Evolutionary conservation across 2,113 vertebrate species (phyloP).

Genomic region (Choloepus hoffmanni): DNA sequence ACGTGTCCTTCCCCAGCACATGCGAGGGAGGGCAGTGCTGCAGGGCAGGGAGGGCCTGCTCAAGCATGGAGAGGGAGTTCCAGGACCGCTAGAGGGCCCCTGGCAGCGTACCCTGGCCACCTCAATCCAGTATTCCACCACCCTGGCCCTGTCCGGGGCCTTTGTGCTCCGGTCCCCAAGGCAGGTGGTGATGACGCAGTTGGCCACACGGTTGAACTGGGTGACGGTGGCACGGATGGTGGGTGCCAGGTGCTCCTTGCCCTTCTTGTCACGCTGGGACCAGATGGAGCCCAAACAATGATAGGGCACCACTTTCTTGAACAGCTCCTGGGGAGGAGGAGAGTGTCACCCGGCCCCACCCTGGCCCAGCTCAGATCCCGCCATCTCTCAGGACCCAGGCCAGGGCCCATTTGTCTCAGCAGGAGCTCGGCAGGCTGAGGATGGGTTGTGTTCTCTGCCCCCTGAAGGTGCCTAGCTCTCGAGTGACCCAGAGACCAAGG

Average conservation of each 20-base stretch:
- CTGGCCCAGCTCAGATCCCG: not conserved
- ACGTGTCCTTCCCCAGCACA: too few species aligned
- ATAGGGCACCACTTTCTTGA: constrained; percentile 98
- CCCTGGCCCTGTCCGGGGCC: constrained; percentile 92
- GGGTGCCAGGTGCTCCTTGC: constrained; percentile 97
- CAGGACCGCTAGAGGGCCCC: not conserved
- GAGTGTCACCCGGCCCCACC: not conserved
- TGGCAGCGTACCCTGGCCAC: constrained; percentile 92
- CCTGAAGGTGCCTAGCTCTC: rapidly evolving
- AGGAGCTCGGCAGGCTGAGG: not conserved
- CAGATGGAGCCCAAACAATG: constrained; percentile 98
- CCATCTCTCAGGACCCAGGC: rapidly evolving
- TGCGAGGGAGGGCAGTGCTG: too few species aligned
- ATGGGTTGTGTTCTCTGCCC: not conserved
- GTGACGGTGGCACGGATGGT: constrained; percentile 96
- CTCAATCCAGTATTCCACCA: constrained; percentile 98
- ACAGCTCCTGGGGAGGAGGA: constrained; percentile 91
- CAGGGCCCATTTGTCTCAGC: not conserved
- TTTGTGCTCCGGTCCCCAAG: constrained; percentile 93
- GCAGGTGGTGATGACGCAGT: constrained; percentile 97
- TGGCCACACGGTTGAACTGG: constrained; percentile 98
- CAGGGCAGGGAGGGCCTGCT: not conserved
- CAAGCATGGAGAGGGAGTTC: rapidly evolving
- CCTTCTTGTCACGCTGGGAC: constrained; percentile 99
- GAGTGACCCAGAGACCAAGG: rapidly evolving